Base-by-base conservation (phyloP, 2,113 vertebrate species). In the Psephotus haematonotus region DNA sequence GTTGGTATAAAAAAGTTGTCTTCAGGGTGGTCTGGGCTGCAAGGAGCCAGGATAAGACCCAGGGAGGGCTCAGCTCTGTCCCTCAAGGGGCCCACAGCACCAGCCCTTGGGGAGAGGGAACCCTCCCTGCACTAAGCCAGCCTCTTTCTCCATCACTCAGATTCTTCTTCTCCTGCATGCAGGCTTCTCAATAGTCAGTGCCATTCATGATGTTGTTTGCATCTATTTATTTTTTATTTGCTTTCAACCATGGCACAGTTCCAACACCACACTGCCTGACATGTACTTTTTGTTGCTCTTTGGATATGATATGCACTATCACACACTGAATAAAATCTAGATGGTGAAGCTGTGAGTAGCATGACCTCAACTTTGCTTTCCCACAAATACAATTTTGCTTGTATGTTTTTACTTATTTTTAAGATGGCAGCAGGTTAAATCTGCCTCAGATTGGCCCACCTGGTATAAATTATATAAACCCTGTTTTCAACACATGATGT, bases 1-100 rank as follows among this genome's bases (percentile, higher is more conserved):
- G 0, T 0, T 7, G 3, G 11, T 1, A 6, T 1, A 27, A 4
- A 2, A 33, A 86, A 33, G 17, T 6, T 12, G 25, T 3, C 10
- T 18, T 44, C 0, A 3, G 9, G 13, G 7, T 17, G 44, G 31
- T 46, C 57, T 7, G 43, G 74, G 37, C 63, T 33, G 67, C 22
- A 29, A 52, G 74, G 31, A 44, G 15, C 37, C 63, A n/a, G 68
- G 87, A n/a, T 1, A 1, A 0, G 24, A 13, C 65, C 65, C 37
- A 4, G 37, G 52, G 53, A 29, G 27, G 62, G 70, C 62, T 79
- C 49, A 44, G 67, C 8, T 50, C 57, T 18, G 9, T 9, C n/a
- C 15, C 53, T 11, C 10, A 1, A 29, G 71, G 14, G 47, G 6
- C 41, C 25, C 62, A 19, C 44, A 37, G 43, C 64, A 50, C 13